Evolutionary conservation across 1,140 invertebrate genomes (phyloP).

Genomic region (Olivierus martensii): DNA sequence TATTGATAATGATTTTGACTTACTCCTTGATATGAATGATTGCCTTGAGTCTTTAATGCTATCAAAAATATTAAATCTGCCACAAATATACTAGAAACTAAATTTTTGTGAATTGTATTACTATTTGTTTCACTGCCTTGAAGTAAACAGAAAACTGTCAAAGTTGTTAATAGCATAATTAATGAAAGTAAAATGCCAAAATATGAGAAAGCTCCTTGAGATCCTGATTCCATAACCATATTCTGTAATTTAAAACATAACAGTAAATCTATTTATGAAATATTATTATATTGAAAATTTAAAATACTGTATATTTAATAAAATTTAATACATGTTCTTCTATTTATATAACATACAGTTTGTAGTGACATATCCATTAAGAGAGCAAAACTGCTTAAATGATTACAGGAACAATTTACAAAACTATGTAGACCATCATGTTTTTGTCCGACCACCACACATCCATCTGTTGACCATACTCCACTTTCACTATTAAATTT

Average conservation of each 20-base stretch:
- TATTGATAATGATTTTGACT: conserved; percentile 3
- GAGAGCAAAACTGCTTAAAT: conserved; percentile 81
- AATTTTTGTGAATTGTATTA: conserved; percentile 86
- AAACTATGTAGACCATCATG: conserved; percentile 30
- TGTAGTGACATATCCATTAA: conserved; percentile 49
- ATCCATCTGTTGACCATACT: conserved; percentile 81
- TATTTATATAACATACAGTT: conserved; percentile 9
- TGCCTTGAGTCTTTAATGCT: conserved; percentile 47
- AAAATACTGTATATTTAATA: not conserved
- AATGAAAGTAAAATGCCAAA: conserved; percentile 58
- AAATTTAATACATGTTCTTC: not conserved
- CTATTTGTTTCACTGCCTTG: conserved; percentile 70
- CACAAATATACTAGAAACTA: conserved; percentile 73
- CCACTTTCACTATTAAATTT: conserved; percentile 38
- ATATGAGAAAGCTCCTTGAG: conserved; percentile 75
- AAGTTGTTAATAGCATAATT: conserved; percentile 43
- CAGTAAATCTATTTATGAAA: not conserved
- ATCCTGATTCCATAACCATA: conserved; percentile 36
- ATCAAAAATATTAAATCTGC: conserved; percentile 73
- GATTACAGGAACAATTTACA: conserved; percentile 85
- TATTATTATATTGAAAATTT: not conserved
- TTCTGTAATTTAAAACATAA: conserved; percentile 9
- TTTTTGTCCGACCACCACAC: conserved; percentile 58
- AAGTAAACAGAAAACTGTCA: conserved; percentile 62
- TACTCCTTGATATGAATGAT: conserved; percentile 30